A percentile compares a stretch with the other conserved stretches of the same genome.
phyloP scores from a whole-genome alignment of 35 echinoderm and acorn worm genomes.

The Lytechinus pictus region DNA sequence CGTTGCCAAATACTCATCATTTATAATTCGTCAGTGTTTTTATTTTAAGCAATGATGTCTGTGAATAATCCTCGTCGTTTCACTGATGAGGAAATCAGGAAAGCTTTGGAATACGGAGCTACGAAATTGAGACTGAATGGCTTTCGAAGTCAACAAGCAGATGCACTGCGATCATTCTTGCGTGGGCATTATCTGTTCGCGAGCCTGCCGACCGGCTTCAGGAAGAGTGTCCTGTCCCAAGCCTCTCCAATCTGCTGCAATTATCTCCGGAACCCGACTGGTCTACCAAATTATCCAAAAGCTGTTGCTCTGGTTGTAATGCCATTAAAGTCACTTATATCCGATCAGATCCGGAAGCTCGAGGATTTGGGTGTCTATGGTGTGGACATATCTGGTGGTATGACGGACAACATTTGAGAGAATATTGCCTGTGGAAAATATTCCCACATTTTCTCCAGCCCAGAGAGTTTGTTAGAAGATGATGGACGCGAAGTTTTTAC shows the following conservation, averaged over 20 bases:
- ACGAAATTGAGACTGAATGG: neutral
- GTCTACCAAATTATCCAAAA: neutral
- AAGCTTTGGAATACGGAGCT: slow-evolving; percentile 3
- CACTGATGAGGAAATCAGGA: neutral
- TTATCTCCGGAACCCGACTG: neutral
- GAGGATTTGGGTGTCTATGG: neutral
- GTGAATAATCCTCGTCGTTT: neutral
- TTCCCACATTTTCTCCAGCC: slow-evolving; percentile 4
- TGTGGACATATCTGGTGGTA: slow-evolving; percentile 1
- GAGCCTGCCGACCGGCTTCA: slow-evolving; percentile 11
- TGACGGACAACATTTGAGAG: slow-evolving; percentile 2
- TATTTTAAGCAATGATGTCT: neutral
- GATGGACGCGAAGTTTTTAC: neutral
- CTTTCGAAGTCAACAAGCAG: neutral
- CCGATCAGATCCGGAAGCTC: slow-evolving; percentile 8
- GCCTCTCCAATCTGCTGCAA: neutral
- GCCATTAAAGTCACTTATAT: slow-evolving; percentile 38
- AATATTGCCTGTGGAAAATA: neutral
- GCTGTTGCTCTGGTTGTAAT: slow-evolving; percentile 39
- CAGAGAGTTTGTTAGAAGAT: slow-evolving; percentile 45
- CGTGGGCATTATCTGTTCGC: slow-evolving; percentile 17
- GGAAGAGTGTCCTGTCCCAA: slow-evolving; percentile 38
- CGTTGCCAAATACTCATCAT: too few relatives aligned
- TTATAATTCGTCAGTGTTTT: too few relatives aligned
- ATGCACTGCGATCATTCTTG: neutral